These are phyloP conservation scores for Callaeas wilsoni DNA, from an alignment of 2,113 vertebrate species.

Conservation along the genomic window DNA sequence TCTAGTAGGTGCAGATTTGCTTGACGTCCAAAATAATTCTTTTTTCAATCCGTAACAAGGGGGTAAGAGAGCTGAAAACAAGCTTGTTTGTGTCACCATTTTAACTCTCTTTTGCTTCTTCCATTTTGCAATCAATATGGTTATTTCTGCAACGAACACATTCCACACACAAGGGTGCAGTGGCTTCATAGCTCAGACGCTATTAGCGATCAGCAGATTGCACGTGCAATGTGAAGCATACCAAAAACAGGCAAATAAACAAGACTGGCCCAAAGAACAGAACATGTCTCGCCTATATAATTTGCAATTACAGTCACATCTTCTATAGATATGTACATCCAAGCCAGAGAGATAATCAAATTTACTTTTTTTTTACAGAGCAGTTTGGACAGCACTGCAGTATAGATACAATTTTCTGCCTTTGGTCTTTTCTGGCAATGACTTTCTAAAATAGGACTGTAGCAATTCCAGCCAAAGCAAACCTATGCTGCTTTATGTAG, in stretches of 20 bases:
- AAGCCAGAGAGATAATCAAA: background rate
- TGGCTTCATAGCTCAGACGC: background rate
- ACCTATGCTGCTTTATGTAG: background rate
- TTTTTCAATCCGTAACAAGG: background rate
- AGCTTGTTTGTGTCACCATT: background rate
- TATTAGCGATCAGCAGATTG: background rate
- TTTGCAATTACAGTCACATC: background rate
- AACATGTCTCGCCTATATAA: background rate
- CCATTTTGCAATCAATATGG: background rate
- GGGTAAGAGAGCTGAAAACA: background rate
- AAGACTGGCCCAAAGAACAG: background rate
- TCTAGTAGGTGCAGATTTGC: background rate
- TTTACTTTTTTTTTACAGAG: background rate
- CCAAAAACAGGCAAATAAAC: background rate
- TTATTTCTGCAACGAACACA: background rate
- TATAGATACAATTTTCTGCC: background rate
- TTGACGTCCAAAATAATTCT: background rate
- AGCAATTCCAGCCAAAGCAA: background rate
- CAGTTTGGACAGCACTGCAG: background rate
- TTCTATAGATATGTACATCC: background rate
- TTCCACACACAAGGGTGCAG: background rate
- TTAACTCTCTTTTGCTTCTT: background rate
- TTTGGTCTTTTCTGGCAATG: background rate
- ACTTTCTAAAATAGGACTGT: background rate
- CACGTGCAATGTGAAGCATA: fast-evolving